Conservation (phyloP, 1,140 invertebrate genomes). For the Euschistus heros region DNA sequence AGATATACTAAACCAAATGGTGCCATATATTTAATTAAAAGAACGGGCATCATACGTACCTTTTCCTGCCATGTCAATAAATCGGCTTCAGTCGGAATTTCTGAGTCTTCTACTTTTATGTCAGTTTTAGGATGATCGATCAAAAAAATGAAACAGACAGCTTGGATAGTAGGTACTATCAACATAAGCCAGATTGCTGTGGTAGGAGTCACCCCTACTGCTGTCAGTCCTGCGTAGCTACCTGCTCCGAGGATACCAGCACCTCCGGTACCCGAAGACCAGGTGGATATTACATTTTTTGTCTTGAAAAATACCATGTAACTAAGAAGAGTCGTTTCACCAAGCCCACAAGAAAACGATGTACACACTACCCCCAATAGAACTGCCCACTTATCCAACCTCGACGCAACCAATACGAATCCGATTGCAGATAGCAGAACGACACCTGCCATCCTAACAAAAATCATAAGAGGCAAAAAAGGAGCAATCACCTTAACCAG, state of each 20-base stretch:
- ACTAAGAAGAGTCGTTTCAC: constrained; percentile 66
- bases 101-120: background rate
- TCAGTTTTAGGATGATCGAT: background rate
- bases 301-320: constrained; percentile 53
- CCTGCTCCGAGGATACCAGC: constrained; percentile 70
- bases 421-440: constrained; percentile 47
- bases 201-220: constrained; percentile 44
- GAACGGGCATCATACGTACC: constrained; percentile 45
- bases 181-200: constrained; percentile 63
- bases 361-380: constrained; percentile 61
- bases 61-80: constrained; percentile 35
- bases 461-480: constrained; percentile 56
- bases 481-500: constrained; percentile 64
- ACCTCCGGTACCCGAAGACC: constrained; percentile 77
- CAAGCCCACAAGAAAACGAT: constrained; percentile 63
- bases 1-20: constrained; percentile 71
- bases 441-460: constrained; percentile 48
- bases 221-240: constrained; percentile 57
- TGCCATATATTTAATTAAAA: constrained; percentile 62
- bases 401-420: constrained; percentile 55
- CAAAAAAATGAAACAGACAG: constrained; percentile 37
- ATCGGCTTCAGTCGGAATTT: background rate
- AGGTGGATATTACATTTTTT: constrained; percentile 63
- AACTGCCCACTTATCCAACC: constrained; percentile 45
- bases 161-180: constrained; percentile 56